These are phyloP conservation scores for Drosophila hydei DNA, from an alignment of 1,140 invertebrate genomes.

Conservation along the genomic window DNA sequence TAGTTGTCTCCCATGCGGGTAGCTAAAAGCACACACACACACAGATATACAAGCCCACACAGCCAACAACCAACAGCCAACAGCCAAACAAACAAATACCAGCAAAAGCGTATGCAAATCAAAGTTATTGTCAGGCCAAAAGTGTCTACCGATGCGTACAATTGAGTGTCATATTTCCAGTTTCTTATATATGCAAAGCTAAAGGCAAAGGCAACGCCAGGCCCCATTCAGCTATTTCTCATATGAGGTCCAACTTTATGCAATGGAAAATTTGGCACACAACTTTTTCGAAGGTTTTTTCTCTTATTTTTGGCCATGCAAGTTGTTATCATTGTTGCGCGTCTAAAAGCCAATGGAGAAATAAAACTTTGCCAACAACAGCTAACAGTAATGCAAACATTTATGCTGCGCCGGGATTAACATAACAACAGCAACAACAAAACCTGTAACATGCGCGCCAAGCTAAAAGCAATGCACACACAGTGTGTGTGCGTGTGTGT, in stretches of 20 bases:
- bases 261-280: slow-evolving; percentile 32
- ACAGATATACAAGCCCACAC: slow-evolving; percentile 1
- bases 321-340: slow-evolving; percentile 81
- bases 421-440: slow-evolving; percentile 48
- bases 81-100: slow-evolving; percentile 41
- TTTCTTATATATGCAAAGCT: slow-evolving; percentile 65
- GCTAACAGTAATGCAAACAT: slow-evolving; percentile 58
- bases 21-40: slow-evolving; percentile 16
- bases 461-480: slow-evolving; percentile 28
- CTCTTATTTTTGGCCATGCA: slow-evolving; percentile 45
- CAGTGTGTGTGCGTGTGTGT: slow-evolving; percentile 2
- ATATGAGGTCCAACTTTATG: slow-evolving; percentile 61
- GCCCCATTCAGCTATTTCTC: not conserved
- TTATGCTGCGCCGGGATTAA: slow-evolving; percentile 71
- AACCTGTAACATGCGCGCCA: slow-evolving; percentile 35
- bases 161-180: slow-evolving; percentile 81
- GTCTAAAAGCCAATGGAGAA: slow-evolving; percentile 77
- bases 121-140: slow-evolving; percentile 78
- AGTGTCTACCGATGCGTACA: slow-evolving; percentile 76
- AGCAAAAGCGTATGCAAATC: slow-evolving; percentile 63
- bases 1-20: slow-evolving; percentile 57
- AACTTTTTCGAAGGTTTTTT: slow-evolving; percentile 54
- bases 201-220: slow-evolving; percentile 6
- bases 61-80: slow-evolving; percentile 17
- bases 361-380: slow-evolving; percentile 67